phyloP scores from a whole-genome alignment of 2,113 vertebrate genomes.

The Mustelus asterias region DNA sequence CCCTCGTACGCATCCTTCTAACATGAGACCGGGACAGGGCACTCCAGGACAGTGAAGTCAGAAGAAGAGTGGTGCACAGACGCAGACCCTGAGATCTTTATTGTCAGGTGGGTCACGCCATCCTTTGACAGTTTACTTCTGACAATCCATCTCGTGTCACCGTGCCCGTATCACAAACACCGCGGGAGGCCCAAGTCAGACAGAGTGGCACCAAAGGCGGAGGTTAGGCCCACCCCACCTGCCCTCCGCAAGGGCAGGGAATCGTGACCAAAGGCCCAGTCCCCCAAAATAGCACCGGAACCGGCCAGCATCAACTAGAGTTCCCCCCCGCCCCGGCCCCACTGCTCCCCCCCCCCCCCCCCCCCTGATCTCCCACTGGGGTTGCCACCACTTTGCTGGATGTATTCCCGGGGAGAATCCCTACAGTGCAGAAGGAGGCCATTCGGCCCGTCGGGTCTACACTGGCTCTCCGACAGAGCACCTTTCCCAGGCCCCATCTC shows the following conservation, averaged over 20 bases:
- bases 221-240: too few relatives aligned
- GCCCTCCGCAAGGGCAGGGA: too few relatives aligned
- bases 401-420: not conserved
- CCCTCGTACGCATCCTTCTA: not conserved
- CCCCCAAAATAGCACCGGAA: not conserved
- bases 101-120: not conserved
- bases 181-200: too few relatives aligned
- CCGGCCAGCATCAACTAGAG: not conserved
- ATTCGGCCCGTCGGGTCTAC: too few relatives aligned
- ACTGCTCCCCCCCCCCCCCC: too few relatives aligned
- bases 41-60: slow-evolving; percentile 32
- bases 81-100: slow-evolving; percentile 16
- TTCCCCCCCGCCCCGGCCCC: too few relatives aligned
- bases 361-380: not conserved
- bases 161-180: not conserved
- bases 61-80: slow-evolving; percentile 58
- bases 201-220: too few relatives aligned
- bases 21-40: not conserved
- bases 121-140: not conserved
- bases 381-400: not conserved
- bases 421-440: too few relatives aligned
- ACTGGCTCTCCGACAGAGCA: too few relatives aligned
- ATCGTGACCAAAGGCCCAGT: too few relatives aligned
- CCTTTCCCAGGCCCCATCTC: too few relatives aligned
- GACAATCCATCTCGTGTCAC: not conserved